These are phyloP conservation scores for Zaprionus africanus DNA, from an alignment of 1,140 invertebrate species.

Conservation along the genomic window DNA sequence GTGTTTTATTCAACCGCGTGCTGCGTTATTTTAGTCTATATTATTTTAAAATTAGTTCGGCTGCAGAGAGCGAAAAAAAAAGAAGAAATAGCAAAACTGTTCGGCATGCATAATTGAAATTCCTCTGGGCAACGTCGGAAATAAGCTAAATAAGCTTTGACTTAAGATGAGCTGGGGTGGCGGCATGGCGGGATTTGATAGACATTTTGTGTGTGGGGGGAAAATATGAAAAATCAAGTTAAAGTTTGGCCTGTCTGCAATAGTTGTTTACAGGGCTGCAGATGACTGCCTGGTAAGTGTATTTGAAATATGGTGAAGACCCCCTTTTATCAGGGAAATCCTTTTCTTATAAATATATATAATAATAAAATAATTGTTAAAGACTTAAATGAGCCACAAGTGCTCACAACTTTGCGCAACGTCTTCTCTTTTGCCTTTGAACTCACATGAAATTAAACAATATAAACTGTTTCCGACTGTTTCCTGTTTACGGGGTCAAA, in stretches of 20 bases:
- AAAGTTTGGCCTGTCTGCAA: background rate
- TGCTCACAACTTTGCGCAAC: no score
- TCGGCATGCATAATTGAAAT: constrained; percentile 33
- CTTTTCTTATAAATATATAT: no score
- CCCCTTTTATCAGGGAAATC: no score
- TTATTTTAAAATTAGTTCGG: constrained; percentile 49
- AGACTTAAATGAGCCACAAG: no score
- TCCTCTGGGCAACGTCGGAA: background rate
- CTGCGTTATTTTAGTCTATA: constrained; percentile 25
- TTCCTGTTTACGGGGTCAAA: background rate
- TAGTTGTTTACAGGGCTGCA: background rate
- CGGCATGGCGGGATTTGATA: no score
- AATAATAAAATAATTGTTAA: no score
- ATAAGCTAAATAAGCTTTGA: constrained; percentile 12
- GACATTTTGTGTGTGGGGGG: background rate
- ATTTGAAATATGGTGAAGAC: no score
- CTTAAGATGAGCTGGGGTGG: background rate
- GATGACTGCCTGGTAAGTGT: background rate
- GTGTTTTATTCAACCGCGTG: constrained; percentile 10
- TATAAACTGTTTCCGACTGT: background rate
- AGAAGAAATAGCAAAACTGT: constrained; percentile 8
- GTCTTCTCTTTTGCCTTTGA: background rate
- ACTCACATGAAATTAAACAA: background rate
- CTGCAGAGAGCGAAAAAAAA: background rate
- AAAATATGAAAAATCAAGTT: background rate